Base-by-base conservation (phyloP, 2,888 invertebrate genomes). In the Conus canariensis region DNA sequence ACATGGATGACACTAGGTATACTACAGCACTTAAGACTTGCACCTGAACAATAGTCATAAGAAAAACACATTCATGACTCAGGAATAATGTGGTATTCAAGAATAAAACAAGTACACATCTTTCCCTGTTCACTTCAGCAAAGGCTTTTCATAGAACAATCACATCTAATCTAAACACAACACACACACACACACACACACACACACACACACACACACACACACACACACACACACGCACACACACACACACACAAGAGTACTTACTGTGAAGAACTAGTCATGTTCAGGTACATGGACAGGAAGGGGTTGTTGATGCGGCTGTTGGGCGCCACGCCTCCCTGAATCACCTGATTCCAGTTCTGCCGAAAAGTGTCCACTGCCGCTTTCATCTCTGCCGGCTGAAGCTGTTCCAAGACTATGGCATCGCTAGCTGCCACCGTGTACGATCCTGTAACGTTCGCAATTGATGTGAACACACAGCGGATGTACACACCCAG, bases 301-400 rank as follows among this genome's bases (percentile, higher is more conserved):
- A 83, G 56, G 58, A 56, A 83, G 58, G 82, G 56, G 82, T 58
- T 83, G 58, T 3, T 8, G 58, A 83, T 58, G 9, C 82, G 82
- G 25, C 10, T 83, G 58, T 83, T 83, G 19, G 19, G 19, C 7
- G 22, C 19, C 2, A 12, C 30, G 5, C 12, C 25, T 58, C 58
- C 58, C 58, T 83, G 58, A 58, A 58, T 22, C 19, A 58, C 1
- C 19, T 80, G 30, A 5, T 85, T 14, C 90, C 89, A 93, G 86
- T 92, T 90, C 0, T 30, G n/a, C 19, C 58, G 86, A 89, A 93
- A 93, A 1, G 74, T 85, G 0, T 88, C 60, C n/a, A 90, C 45
- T 1, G 64, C 89, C 3, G 10, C 1, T 8, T 25, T 25, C 74
- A 88, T 88, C 14, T 67, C 56, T 1, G 9, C 60, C 0, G 88